Evolutionary conservation across 2,888 invertebrate genomes (phyloP).

Genomic region (Hirtodrosophila cameraria): DNA sequence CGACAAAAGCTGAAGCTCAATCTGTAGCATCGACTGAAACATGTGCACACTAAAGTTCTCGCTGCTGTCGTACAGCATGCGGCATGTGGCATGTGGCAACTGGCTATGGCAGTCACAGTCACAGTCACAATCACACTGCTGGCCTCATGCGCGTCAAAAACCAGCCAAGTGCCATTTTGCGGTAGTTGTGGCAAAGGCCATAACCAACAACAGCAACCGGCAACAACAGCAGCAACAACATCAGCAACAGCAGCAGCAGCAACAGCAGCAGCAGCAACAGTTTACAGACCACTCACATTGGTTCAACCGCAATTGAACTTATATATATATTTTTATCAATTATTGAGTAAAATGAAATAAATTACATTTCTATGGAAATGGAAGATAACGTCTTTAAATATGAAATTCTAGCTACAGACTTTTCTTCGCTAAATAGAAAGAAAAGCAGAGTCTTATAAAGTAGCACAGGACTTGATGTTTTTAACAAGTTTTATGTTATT

Average conservation of each 20-base stretch:
- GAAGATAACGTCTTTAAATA: background rate
- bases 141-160: constrained; percentile 59
- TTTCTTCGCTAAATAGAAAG: no score
- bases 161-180: constrained; percentile 73
- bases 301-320: constrained; percentile 1
- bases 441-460: no score
- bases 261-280: constrained; percentile 47
- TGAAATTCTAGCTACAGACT: no score
- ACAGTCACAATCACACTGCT: constrained; percentile 23
- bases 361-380: no score
- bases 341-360: no score
- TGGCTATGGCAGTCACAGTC: constrained; percentile 39
- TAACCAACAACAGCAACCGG: constrained; percentile 43
- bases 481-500: no score
- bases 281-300: constrained; percentile 41
- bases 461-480: no score
- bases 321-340: background rate
- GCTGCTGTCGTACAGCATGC: constrained; percentile 44
- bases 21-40: constrained; percentile 19
- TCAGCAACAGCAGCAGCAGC: constrained; percentile 14
- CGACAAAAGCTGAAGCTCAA: constrained; percentile 17
- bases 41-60: constrained; percentile 50
- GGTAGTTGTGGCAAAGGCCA: constrained; percentile 63
- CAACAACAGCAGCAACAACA: constrained; percentile 29
- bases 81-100: constrained; percentile 51